Conservation (phyloP, 1,140 invertebrate genomes). For the Laupala kohalensis region DNA sequence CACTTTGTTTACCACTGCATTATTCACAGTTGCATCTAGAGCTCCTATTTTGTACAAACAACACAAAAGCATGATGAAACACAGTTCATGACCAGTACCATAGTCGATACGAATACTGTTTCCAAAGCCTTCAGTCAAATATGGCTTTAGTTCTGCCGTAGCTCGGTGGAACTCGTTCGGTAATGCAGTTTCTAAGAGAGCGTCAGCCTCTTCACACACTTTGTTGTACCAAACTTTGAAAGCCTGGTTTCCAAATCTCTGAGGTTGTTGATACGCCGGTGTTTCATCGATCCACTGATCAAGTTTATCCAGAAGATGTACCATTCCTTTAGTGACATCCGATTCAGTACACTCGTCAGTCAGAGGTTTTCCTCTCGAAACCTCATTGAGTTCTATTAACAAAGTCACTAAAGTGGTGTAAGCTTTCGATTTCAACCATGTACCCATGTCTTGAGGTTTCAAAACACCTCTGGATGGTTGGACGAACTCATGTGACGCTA, state of each 20-base stretch:
- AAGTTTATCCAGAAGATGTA: slow-evolving; percentile 57
- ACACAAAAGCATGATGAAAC: slow-evolving; percentile 91
- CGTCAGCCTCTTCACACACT: slow-evolving; percentile 42
- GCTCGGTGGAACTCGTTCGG: slow-evolving; percentile 51
- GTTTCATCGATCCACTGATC: slow-evolving; percentile 66
- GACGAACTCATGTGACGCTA: neutral
- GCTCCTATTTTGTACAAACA: slow-evolving; percentile 84
- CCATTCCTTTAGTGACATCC: slow-evolving; percentile 44
- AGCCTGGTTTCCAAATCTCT: slow-evolving; percentile 91
- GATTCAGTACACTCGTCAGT: neutral
- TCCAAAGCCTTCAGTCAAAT: slow-evolving; percentile 86
- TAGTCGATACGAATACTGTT: slow-evolving; percentile 96
- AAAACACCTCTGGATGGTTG: neutral
- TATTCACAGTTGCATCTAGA: slow-evolving; percentile 59
- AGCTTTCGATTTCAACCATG: neutral
- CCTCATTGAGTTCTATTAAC: neutral
- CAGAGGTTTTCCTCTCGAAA: neutral
- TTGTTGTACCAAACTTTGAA: slow-evolving; percentile 71
- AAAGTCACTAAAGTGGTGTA: neutral
- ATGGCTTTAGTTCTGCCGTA: slow-evolving; percentile 67
- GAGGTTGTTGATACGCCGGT: slow-evolving; percentile 83
- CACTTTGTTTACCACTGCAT: slow-evolving; percentile 55
- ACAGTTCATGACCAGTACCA: slow-evolving; percentile 95
- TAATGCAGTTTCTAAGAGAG: slow-evolving; percentile 49
- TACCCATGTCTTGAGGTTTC: neutral